Evolutionary conservation across 1,140 invertebrate genomes (phyloP), one percentile per base, ranked within the genome.

Genomic region (Drosophila ironensis): DNA sequence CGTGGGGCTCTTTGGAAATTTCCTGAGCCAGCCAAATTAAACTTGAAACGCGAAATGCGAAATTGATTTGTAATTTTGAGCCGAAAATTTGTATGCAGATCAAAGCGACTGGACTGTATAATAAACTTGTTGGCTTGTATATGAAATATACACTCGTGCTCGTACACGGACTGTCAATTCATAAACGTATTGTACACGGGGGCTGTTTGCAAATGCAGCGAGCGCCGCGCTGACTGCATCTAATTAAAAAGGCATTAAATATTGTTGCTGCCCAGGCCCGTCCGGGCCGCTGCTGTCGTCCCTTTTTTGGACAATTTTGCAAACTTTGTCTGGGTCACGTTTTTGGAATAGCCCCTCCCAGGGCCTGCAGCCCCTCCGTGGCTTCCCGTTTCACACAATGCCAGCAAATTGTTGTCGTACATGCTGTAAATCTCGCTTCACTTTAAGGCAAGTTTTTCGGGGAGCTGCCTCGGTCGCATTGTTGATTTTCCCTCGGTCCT

Each of bases 21-120:
- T 72, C 3, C 73, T 53, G 60, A 71, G 50, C 72, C 78, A 57
- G 84, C 64, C 47, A 78, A 84, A 84, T 86, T 84, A 84, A 84
- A 78, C 64, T 74, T 74, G 56, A 86, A 80, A 86, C 51, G 66
- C 64, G 56, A 84, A 78, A 84, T 68, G 53, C 59, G 66, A 84
- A 86, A 86, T 86, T 86, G 80, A 86, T 86, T 86, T 86, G 70
- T 75, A 86, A 86, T 82, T 78, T 86, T 73, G 76, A 84, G 84
- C 78, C 84, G 78, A n/a, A n/a, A 82, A 84, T 84, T 84, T 86
- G 74, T 80, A 86, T 86, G 80, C 80, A 75, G 80, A 84, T 86
- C 78, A 77, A 82, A 82, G 73, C 69, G 51, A 57, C n/a, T 11
- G 11, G n/a, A n/a, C 63, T 50, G 37, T 28, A 63, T 61, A 60